Evolutionary conservation across 1,140 invertebrate genomes (phyloP).

Genomic region (Aphelinus atriplicis): DNA sequence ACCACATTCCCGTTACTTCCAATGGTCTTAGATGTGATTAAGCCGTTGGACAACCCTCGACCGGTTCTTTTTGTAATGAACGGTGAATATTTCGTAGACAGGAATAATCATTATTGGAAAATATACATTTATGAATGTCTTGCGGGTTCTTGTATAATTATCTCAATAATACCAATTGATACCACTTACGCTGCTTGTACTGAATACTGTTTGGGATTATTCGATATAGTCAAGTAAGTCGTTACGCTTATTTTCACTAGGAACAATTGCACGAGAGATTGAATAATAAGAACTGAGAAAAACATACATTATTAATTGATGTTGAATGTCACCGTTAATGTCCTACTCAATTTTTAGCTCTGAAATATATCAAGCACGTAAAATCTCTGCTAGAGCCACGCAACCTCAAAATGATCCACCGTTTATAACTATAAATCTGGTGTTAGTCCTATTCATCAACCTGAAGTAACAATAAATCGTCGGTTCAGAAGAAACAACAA

Average conservation of each 20-base stretch:
- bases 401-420: too few species aligned
- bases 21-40: neutral
- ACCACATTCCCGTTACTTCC: neutral
- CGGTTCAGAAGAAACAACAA: too few species aligned
- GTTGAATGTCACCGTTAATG: neutral
- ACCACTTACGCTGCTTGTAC: conserved; percentile 2
- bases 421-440: too few species aligned
- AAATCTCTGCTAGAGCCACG: too few species aligned
- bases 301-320: neutral
- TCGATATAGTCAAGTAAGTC: conserved; percentile 20
- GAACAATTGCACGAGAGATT: too few species aligned
- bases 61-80: neutral
- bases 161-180: neutral
- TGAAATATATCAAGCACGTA: too few species aligned
- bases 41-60: neutral
- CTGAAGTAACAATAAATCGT: too few species aligned
- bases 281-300: too few species aligned
- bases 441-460: too few species aligned
- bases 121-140: neutral
- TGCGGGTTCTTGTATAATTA: neutral
- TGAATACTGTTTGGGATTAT: conserved; percentile 18
- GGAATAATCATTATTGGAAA: neutral
- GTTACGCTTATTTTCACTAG: too few species aligned
- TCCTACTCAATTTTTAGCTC: too few species aligned
- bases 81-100: conserved; percentile 3